Percentiles rank a stretch among this genome's conserved stretches.
phyloP scores from a whole-genome alignment of 2,797 vertebrate species.

The Scarus forsteni region DNA sequence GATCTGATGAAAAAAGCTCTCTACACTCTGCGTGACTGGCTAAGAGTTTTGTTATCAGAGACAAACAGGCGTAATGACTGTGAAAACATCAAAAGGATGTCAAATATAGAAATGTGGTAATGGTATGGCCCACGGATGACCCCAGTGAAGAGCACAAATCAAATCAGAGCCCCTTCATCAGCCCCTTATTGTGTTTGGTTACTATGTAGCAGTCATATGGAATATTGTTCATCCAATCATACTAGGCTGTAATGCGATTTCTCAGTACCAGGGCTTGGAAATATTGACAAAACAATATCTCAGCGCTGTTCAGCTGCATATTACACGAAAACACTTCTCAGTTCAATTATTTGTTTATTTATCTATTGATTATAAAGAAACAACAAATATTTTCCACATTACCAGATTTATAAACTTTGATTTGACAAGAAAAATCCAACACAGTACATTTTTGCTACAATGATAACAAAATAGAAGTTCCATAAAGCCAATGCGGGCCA shows the following conservation, averaged over 20 bases:
- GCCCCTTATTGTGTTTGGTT: slow-evolving; percentile 42
- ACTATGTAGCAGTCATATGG: slow-evolving; percentile 40
- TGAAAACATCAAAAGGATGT: slow-evolving; percentile 70
- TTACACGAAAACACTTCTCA: too few relatives aligned
- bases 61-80: slow-evolving; percentile 73
- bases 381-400: too few relatives aligned
- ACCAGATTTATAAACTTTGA: too few relatives aligned
- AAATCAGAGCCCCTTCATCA: slow-evolving; percentile 58
- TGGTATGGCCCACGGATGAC: slow-evolving; percentile 66
- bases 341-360: too few relatives aligned
- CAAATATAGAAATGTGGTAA: slow-evolving; percentile 68
- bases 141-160: slow-evolving; percentile 58
- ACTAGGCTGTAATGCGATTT: slow-evolving; percentile 31
- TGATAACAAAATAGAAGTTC: too few relatives aligned
- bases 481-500: too few relatives aligned
- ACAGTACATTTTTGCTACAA: too few relatives aligned
- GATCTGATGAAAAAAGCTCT: slow-evolving; percentile 56
- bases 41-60: slow-evolving; percentile 76
- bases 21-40: slow-evolving; percentile 55
- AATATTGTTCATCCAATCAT: slow-evolving; percentile 37
- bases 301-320: too few relatives aligned
- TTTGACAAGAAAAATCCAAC: too few relatives aligned
- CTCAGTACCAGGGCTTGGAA: slow-evolving; percentile 5
- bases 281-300: background rate
- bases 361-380: too few relatives aligned